Base-by-base conservation (phyloP, 2,888 invertebrate species). In the Dryobota labecula region DNA sequence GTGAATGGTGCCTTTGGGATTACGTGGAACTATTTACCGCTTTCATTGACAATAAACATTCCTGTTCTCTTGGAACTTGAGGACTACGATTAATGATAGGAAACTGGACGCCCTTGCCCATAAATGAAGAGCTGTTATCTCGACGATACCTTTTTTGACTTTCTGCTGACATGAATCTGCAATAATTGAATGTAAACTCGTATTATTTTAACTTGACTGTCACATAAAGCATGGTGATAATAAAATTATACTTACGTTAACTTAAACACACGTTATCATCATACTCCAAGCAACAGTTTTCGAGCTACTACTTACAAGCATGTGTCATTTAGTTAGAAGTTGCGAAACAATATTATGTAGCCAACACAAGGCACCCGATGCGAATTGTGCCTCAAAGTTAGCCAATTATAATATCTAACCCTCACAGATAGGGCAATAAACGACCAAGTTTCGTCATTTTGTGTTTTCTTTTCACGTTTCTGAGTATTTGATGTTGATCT, bases 331-430 rank as follows among this genome's bases (percentile, higher is more conserved):
- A 69, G 61, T 66, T 56, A 76, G 63, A 76, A 80, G 63, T 76
- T 72, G 20, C n/a, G 24, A 72, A 69, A 80, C 63, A 61, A 41
- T 72, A 73, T 70, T 64, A 77, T 70, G 53, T 51, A 33, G 9
- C 38, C 2, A 63, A 41, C 61, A 63, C 38, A n/a, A 51, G 18
- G 47, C 43, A 45, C 54, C n/a, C 38, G n/a, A 56, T 64, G 71
- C 45, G 76, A 74, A 72, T 58, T 70, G 54, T 67, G 69, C 62
- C 66, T 73, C 15, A 69, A 78, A 83, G 73, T 81, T 80, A 54
- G 64, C 70, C 78, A 81, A 81, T 81, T 73, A 70, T 30, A 15
- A 30, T 49, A 70, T 73, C 33, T 71, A 60, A 68, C 64, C 69
- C 53, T 69, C 66, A 27, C 30, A 61, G 43, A 27, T 8, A 57